Percentiles rank a stretch among this genome's conserved stretches.
These are phyloP conservation scores for Choloepus hoffmanni DNA, from an alignment of 2,113 vertebrate genomes.

Conservation along the genomic window DNA sequence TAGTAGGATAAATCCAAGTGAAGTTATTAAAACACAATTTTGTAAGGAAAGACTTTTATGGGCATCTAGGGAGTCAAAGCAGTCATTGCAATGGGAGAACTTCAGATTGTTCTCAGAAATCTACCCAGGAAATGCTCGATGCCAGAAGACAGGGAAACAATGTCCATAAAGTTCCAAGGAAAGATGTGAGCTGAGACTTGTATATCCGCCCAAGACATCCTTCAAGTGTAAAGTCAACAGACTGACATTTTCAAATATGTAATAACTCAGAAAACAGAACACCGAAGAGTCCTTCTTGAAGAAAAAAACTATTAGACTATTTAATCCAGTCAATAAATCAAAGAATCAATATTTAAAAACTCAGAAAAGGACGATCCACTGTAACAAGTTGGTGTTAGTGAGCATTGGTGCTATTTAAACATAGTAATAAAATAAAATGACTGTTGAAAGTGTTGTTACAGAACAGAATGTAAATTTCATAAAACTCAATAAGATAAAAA, in stretches of 20 bases:
- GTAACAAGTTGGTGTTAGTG: background rate
- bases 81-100: background rate
- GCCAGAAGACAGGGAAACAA: background rate
- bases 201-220: background rate
- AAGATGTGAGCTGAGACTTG: constrained; percentile 28
- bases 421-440: constrained; percentile 48
- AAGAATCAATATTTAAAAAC: background rate
- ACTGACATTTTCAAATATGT: background rate
- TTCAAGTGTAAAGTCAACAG: constrained; percentile 32
- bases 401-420: constrained; percentile 50
- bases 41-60: background rate
- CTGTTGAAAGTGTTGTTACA: constrained; percentile 53
- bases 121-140: background rate
- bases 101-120: background rate
- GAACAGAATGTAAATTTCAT: constrained; percentile 56
- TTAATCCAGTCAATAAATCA: constrained; percentile 28
- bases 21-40: constrained; percentile 21
- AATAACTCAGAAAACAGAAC: background rate
- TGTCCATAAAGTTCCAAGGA: background rate
- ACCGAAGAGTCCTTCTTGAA: background rate
- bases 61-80: background rate
- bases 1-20: background rate
- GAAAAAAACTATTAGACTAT: background rate
- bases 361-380: background rate
- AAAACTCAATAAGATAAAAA: constrained; percentile 64